Percentiles rank a stretch among this genome's conserved stretches.
phyloP scores from a whole-genome alignment of 1,140 invertebrate genomes.

The Apis laboriosa region DNA sequence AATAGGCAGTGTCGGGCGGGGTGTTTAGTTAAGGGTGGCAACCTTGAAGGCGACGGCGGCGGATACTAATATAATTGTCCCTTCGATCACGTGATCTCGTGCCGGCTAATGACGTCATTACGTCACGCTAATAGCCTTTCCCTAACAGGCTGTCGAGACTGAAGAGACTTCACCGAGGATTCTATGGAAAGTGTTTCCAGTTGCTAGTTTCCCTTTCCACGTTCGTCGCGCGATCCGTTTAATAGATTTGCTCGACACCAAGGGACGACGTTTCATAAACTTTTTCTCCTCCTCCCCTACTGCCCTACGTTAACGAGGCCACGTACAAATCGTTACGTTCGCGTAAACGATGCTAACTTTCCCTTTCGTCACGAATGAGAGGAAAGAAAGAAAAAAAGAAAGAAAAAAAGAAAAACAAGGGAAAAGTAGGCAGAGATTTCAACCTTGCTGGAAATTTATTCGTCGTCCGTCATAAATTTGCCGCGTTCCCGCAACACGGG shows the following conservation, averaged over 20 bases:
- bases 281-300: background rate
- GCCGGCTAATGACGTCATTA: slow-evolving; percentile 73
- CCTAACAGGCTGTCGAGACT: slow-evolving; percentile 57
- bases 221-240: too few species aligned
- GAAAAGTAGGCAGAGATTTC: background rate
- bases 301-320: too few species aligned
- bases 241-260: background rate
- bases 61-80: slow-evolving; percentile 64
- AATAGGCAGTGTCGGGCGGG: slow-evolving; percentile 23
- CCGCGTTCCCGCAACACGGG: background rate
- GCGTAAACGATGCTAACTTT: background rate
- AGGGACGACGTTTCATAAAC: background rate
- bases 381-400: too few species aligned
- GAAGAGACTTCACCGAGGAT: slow-evolving; percentile 25
- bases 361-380: background rate
- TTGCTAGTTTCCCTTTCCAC: background rate
- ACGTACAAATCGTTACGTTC: background rate
- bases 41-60: slow-evolving; percentile 62
- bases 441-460: background rate
- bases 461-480: slow-evolving; percentile 17
- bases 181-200: slow-evolving; percentile 21
- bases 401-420: background rate
- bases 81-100: slow-evolving; percentile 66
- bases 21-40: slow-evolving; percentile 55
- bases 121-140: slow-evolving; percentile 71